phyloP scores from a whole-genome alignment of 2,888 invertebrate species.

The Volucella inflata region DNA sequence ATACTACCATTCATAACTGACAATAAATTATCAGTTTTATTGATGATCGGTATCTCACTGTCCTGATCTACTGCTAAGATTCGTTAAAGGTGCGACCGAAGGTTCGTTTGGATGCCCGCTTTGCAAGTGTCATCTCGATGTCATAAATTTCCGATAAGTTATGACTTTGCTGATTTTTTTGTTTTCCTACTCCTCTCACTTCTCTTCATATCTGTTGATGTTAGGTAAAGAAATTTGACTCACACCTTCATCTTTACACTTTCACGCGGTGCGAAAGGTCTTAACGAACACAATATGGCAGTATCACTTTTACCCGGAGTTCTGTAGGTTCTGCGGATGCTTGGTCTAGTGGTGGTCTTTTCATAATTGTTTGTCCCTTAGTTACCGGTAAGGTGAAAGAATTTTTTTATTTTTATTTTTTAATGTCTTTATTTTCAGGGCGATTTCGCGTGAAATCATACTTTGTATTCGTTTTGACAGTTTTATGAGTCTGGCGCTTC shows the following conservation, averaged over 20 bases:
- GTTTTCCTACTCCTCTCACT: constrained; percentile 13
- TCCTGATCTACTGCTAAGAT: constrained; percentile 20
- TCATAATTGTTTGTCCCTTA: background rate
- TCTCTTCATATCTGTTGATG: no score
- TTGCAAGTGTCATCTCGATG: constrained; percentile 73
- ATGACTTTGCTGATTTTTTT: constrained; percentile 77
- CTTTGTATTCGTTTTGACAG: constrained; percentile 66
- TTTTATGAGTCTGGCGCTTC: constrained; percentile 65
- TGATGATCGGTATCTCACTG: constrained; percentile 36
- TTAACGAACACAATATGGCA: background rate
- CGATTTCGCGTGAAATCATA: constrained; percentile 68
- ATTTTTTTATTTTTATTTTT: constrained; percentile 7
- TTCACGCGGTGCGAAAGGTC: constrained; percentile 57
- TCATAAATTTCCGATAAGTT: constrained; percentile 82
- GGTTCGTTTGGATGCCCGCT: constrained; percentile 7
- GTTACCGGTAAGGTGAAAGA: constrained; percentile 17
- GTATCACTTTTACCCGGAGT: constrained; percentile 60
- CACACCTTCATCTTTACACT: constrained; percentile 56
- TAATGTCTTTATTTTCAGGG: constrained; percentile 49
- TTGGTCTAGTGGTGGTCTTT: constrained; percentile 62
- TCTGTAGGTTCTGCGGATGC: constrained; percentile 42
- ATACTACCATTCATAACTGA: constrained; percentile 60
- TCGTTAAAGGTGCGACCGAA: constrained; percentile 7
- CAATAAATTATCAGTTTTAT: constrained; percentile 70
- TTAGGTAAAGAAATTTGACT: constrained; percentile 44